These are phyloP conservation scores for Caenorhabditis sp. DNA, from an alignment of 2,888 invertebrate species.

Conservation along the genomic window DNA sequence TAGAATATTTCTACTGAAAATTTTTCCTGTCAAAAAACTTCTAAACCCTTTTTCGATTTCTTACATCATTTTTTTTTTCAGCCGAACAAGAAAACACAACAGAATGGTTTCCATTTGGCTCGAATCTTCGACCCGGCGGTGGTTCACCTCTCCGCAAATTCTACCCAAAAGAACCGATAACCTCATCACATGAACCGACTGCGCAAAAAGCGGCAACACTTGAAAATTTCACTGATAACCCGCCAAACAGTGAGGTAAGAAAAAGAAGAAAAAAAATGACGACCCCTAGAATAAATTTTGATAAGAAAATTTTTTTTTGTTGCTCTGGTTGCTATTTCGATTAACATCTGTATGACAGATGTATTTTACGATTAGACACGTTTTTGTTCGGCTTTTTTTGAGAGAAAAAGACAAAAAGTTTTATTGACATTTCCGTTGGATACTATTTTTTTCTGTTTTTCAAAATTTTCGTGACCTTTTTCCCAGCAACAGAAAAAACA, in stretches of 20 bases:
- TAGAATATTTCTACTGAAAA: too few relatives aligned
- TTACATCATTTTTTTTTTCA: slow-evolving; percentile 11
- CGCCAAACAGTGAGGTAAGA: not conserved
- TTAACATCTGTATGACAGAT: not conserved
- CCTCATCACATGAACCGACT: not conserved
- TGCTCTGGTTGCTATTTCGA: not conserved
- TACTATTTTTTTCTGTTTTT: slow-evolving; percentile 2
- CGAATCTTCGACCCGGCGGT: slow-evolving; percentile 33
- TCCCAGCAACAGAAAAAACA: not conserved
- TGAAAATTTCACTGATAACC: not conserved
- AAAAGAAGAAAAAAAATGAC: too few relatives aligned
- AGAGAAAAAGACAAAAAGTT: not conserved
- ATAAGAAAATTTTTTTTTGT: slow-evolving; percentile 7
- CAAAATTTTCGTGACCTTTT: slow-evolving; percentile 7
- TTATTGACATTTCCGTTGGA: not conserved
- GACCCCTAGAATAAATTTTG: not conserved
- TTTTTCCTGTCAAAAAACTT: too few relatives aligned
- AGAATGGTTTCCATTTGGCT: slow-evolving; percentile 44
- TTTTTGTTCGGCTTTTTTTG: not conserved
- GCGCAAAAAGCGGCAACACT: not conserved
- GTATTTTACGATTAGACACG: not conserved
- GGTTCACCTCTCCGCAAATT: slow-evolving; percentile 35
- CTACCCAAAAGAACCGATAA: slow-evolving; percentile 20
- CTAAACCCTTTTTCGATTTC: too few relatives aligned
- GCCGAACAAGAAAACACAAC: slow-evolving; percentile 22